A percentile compares a stretch with the other conserved stretches of the same genome.
These are phyloP conservation scores for Rattus norvegicus DNA, from an alignment of 2,113 vertebrate species.

Conservation along the genomic window DNA sequence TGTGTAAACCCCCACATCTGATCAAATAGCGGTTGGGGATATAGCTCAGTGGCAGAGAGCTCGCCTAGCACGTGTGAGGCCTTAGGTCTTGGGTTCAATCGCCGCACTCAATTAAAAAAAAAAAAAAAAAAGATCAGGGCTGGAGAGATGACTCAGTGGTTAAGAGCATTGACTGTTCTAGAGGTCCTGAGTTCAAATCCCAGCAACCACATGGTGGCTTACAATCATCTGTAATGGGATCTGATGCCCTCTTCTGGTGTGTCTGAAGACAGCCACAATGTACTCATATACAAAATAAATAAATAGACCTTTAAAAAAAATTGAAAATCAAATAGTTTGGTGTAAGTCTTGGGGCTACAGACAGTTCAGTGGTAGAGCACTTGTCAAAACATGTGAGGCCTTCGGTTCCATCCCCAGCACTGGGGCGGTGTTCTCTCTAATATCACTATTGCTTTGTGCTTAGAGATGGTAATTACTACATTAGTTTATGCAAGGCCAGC, in stretches of 20 bases:
- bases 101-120: neutral
- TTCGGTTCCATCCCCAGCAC: neutral
- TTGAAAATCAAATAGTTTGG: neutral
- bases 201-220: too few relatives aligned
- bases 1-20: neutral
- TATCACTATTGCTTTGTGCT: neutral
- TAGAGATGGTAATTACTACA: neutral
- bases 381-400: neutral
- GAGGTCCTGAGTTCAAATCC: too few relatives aligned
- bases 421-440: neutral
- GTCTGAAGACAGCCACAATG: too few relatives aligned
- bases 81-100: neutral
- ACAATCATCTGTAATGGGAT: too few relatives aligned
- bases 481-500: neutral
- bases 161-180: too few relatives aligned
- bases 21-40: neutral
- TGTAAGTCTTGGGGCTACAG: neutral
- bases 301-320: neutral
- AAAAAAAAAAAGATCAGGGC: neutral
- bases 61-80: neutral
- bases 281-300: too few relatives aligned
- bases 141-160: too few relatives aligned
- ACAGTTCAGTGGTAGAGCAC: neutral
- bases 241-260: too few relatives aligned
- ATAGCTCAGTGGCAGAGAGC: neutral